These are phyloP conservation scores for Pandemis corylana DNA, from an alignment of 2,888 invertebrate genomes.

Conservation along the genomic window DNA sequence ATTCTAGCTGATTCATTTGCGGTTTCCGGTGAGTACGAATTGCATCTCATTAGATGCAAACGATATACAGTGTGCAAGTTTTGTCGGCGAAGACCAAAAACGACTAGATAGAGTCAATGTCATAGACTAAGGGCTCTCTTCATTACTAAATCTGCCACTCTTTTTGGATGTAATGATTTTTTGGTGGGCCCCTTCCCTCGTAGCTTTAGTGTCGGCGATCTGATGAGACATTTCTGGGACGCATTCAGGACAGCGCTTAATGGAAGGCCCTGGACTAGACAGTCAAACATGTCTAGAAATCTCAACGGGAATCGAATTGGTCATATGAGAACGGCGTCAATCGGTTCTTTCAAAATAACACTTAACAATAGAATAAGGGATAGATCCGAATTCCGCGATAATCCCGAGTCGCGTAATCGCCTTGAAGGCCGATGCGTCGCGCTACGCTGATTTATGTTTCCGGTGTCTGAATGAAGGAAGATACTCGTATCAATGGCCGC, in stretches of 20 bases:
- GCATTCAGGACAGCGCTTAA: too few species aligned
- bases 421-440: slow-evolving; percentile 58
- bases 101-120: too few species aligned
- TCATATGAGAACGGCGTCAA: not conserved
- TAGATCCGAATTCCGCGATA: slow-evolving; percentile 27
- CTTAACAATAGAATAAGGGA: slow-evolving; percentile 17
- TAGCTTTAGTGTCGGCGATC: too few species aligned
- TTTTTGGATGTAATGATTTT: too few species aligned
- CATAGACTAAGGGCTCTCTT: too few species aligned
- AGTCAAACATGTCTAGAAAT: too few species aligned
- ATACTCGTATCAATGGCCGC: slow-evolving; percentile 67
- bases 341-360: not conserved
- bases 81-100: too few species aligned
- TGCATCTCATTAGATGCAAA: not conserved
- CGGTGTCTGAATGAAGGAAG: slow-evolving; percentile 73
- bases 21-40: not conserved
- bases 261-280: too few species aligned
- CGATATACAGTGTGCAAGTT: too few species aligned
- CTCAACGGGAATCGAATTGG: not conserved
- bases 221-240: too few species aligned
- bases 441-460: slow-evolving; percentile 78
- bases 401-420: slow-evolving; percentile 52
- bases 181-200: too few species aligned
- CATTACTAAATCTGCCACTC: too few species aligned
- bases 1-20: not conserved